Percentiles rank a stretch among this genome's conserved stretches.
phyloP scores from a whole-genome alignment of 2,113 vertebrate genomes.

The Periophthalmodon schlosseri region DNA sequence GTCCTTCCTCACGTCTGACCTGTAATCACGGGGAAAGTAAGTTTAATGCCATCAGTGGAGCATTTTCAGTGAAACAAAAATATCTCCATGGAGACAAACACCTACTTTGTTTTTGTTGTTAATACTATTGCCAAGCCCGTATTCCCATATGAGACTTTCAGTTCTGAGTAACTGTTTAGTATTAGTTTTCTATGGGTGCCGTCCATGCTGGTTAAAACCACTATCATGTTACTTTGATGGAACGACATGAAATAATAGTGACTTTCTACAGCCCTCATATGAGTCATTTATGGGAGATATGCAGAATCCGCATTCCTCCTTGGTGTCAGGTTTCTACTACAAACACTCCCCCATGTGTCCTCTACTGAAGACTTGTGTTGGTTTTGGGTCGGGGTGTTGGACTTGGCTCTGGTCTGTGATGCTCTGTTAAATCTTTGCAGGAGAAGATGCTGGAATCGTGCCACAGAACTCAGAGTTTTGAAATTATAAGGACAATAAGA shows the following conservation, averaged over 20 bases:
- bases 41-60: too few relatives aligned
- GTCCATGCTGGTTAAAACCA: not conserved
- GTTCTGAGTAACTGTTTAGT: not conserved
- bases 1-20: too few relatives aligned
- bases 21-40: too few relatives aligned
- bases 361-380: not conserved
- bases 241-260: not conserved
- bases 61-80: too few relatives aligned
- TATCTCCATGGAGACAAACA: too few relatives aligned
- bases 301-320: not conserved
- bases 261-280: not conserved
- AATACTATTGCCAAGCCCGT: too few relatives aligned
- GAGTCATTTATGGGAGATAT: not conserved
- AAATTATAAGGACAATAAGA: not conserved
- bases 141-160: not conserved
- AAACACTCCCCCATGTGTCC: not conserved
- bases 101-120: too few relatives aligned
- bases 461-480: not conserved
- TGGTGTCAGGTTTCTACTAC: not conserved
- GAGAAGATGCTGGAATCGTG: not conserved
- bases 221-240: not conserved
- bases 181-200: not conserved
- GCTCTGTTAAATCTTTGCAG: slow-evolving; percentile 7
- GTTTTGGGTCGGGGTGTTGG: not conserved
- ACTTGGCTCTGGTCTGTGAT: not conserved